These are phyloP conservation scores for Dromaius novaehollandiae DNA, from an alignment of 2,113 vertebrate species.

Conservation along the genomic window DNA sequence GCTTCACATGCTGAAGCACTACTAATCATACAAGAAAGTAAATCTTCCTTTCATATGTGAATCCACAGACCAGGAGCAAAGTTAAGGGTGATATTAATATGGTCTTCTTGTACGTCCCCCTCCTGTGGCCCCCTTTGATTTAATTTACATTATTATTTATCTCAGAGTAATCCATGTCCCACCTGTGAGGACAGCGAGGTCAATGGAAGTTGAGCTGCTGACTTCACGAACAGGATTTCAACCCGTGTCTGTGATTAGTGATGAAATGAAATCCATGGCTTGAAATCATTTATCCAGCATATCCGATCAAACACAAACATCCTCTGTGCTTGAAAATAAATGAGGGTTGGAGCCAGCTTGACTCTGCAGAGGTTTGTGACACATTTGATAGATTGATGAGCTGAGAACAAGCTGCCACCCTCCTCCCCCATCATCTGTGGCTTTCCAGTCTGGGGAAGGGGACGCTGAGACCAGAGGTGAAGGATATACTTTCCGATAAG, in stretches of 20 bases:
- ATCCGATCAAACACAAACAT: constrained; percentile 35
- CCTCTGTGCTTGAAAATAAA: constrained; percentile 31
- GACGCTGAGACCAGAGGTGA: neutral
- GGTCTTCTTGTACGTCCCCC: neutral
- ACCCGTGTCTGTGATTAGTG: neutral
- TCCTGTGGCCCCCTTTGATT: neutral
- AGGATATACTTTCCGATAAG: constrained; percentile 16
- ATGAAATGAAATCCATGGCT: constrained; percentile 26
- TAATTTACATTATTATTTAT: neutral
- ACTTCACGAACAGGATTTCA: neutral
- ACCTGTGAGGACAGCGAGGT: neutral
- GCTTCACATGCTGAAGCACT: neutral
- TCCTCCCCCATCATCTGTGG: constrained; percentile 17
- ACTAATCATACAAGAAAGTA: neutral
- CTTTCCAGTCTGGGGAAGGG: constrained; percentile 28
- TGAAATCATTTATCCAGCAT: constrained; percentile 28
- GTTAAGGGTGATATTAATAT: neutral
- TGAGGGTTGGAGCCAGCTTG: constrained; percentile 18
- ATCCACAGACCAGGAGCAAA: neutral
- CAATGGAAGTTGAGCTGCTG: neutral
- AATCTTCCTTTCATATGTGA: neutral
- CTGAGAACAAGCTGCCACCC: constrained; percentile 57
- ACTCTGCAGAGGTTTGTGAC: neutral
- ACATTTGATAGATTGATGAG: constrained; percentile 38
- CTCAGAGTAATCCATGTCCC: neutral